Evolutionary conservation across 30 jellyfish, hydroid and myxozoan genomes (phyloP).

Genomic region (Sanderia malayensis): DNA sequence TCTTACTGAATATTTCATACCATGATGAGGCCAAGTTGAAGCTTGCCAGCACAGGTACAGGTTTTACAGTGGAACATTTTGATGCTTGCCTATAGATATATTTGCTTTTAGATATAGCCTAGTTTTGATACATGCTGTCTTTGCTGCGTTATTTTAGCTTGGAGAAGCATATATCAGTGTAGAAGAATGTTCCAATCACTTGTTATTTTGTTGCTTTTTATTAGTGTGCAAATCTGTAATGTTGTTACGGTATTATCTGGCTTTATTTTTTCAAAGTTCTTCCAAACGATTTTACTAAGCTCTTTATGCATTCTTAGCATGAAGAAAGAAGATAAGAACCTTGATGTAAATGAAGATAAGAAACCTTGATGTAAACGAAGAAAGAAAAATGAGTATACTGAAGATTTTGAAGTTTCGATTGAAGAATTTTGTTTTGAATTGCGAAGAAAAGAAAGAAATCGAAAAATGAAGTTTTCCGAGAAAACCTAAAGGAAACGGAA

Average conservation of each 20-base stretch:
- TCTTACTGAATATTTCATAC: too few species aligned
- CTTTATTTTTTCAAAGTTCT: background rate
- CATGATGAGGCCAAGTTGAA: too few species aligned
- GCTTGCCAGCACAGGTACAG: too few species aligned
- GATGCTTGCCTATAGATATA: too few species aligned
- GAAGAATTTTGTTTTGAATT: constrained; percentile 3
- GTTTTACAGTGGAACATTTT: too few species aligned
- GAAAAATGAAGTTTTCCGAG: background rate
- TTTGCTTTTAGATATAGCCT: too few species aligned
- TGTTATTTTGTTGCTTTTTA: too few species aligned
- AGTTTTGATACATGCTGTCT: background rate
- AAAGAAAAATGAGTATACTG: constrained; percentile 41
- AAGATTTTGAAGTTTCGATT: constrained; percentile 9
- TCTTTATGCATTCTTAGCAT: constrained; percentile 58
- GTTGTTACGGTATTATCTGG: too few species aligned
- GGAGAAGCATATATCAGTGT: background rate
- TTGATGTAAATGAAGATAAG: constrained; percentile 28
- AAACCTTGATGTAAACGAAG: constrained; percentile 16
- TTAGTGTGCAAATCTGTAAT: too few species aligned
- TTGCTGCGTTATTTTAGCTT: background rate
- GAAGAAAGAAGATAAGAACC: constrained; percentile 61
- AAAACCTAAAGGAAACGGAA: constrained; percentile 3
- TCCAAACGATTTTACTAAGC: constrained; percentile 7
- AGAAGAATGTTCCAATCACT: background rate
- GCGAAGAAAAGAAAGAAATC: background rate